phyloP scores from a whole-genome alignment of 2,888 invertebrate genomes.

The Xanthia icteritia region DNA sequence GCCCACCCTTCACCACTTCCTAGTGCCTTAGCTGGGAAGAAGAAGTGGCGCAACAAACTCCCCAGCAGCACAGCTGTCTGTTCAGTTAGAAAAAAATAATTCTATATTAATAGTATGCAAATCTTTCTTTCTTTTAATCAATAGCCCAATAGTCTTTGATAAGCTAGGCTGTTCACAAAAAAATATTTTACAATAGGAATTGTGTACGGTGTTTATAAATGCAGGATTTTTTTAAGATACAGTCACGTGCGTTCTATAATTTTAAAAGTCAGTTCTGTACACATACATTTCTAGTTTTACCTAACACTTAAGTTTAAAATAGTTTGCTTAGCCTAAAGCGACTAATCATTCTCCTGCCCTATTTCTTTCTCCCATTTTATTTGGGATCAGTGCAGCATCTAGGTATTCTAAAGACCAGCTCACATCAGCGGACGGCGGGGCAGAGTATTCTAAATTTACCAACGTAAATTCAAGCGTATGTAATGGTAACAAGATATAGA shows the following conservation, averaged over 20 bases:
- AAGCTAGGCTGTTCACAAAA: background rate
- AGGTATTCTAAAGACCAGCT: background rate
- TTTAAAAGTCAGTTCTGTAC: background rate
- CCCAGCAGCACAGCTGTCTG: too few species aligned
- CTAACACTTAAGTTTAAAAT: background rate
- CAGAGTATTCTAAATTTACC: background rate
- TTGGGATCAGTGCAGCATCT: too few species aligned
- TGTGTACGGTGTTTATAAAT: background rate
- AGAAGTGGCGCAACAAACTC: too few species aligned
- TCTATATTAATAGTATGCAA: too few species aligned
- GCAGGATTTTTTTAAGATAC: background rate
- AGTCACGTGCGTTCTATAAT: background rate
- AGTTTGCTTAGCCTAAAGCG: slow-evolving; percentile 6
- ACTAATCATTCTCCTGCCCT: background rate
- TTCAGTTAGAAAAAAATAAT: too few species aligned
- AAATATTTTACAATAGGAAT: slow-evolving; percentile 4
- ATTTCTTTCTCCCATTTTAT: too few species aligned
- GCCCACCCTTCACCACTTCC: too few species aligned
- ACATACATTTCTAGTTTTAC: background rate
- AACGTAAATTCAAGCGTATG: background rate
- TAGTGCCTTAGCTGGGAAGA: too few species aligned
- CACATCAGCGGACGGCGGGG: too few species aligned
- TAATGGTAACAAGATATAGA: background rate
- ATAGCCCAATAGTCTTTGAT: background rate
- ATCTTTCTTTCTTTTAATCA: background rate